phyloP scores from a whole-genome alignment of 2,888 invertebrate genomes.

The Ephialtes manifestator region DNA sequence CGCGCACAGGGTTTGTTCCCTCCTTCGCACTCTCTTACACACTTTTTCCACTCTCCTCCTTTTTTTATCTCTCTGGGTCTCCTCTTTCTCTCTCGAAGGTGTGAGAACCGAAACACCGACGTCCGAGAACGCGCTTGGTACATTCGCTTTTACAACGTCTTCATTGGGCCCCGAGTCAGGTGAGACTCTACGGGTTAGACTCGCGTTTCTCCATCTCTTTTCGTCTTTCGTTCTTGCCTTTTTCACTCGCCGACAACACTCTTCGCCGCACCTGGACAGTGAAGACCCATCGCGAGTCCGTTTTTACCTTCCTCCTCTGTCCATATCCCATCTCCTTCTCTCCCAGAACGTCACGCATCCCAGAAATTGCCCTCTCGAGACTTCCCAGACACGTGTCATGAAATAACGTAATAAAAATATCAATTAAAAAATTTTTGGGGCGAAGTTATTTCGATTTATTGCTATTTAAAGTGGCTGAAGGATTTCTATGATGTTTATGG shows the following conservation, averaged over 20 bases:
- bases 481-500: background rate
- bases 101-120: constrained; percentile 84
- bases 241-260: constrained; percentile 29
- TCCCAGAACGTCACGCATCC: constrained; percentile 56
- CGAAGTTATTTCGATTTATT: constrained; percentile 30
- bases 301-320: constrained; percentile 38
- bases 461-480: background rate
- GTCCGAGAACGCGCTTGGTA: constrained; percentile 58
- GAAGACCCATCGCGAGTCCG: constrained; percentile 15
- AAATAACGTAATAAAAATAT: constrained; percentile 59
- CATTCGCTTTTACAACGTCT: constrained; percentile 83
- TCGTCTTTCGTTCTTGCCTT: constrained; percentile 30
- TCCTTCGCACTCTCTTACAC: constrained; percentile 59
- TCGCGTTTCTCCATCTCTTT: constrained; percentile 48
- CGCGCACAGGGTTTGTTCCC: constrained; percentile 73
- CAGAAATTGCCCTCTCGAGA: constrained; percentile 59
- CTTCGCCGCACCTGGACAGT: constrained; percentile 55
- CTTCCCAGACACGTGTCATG: constrained; percentile 62
- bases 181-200: constrained; percentile 50
- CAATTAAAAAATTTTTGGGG: constrained; percentile 34
- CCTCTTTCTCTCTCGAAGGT: constrained; percentile 76
- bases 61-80: constrained; percentile 34
- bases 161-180: constrained; percentile 74
- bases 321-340: constrained; percentile 50
- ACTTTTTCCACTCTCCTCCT: constrained; percentile 43